Evolutionary conservation across 2,113 vertebrate species (phyloP).

Genomic region (Genyomyrus donnyi): DNA sequence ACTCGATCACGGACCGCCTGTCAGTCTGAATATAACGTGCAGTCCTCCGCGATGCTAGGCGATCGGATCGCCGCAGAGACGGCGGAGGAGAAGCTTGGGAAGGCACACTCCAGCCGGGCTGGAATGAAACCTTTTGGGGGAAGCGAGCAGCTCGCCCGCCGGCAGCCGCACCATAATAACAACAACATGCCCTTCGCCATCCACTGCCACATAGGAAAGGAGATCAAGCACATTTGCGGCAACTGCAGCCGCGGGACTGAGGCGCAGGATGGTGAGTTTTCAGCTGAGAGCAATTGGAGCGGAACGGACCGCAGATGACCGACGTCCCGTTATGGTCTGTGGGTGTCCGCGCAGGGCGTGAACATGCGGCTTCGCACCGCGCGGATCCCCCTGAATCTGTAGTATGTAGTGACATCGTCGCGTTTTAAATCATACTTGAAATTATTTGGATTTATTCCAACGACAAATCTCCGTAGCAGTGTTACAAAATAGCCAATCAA

Average conservation of each 20-base stretch:
- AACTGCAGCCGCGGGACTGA: conserved; percentile 80
- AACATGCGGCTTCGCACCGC: not conserved
- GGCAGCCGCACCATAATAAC: conserved; percentile 54
- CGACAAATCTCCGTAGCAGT: not conserved
- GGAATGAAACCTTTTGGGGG: conserved; percentile 65
- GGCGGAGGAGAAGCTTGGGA: conserved; percentile 59
- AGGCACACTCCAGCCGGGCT: conserved; percentile 70
- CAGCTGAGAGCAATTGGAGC: not conserved
- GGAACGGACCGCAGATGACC: not conserved
- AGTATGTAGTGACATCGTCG: not conserved
- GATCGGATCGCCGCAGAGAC: conserved; percentile 46
- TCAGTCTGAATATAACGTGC: conserved; percentile 56
- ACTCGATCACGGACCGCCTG: conserved; percentile 50
- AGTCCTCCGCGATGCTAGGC: conserved; percentile 46
- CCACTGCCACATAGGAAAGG: conserved; percentile 77
- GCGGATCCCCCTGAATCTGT: not conserved
- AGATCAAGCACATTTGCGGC: conserved; percentile 86
- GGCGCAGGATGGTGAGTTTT: conserved; percentile 69
- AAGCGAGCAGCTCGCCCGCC: conserved; percentile 52
- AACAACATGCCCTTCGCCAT: conserved; percentile 70
- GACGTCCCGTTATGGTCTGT: not conserved
- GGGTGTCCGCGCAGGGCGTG: not conserved
- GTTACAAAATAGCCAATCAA: not conserved
- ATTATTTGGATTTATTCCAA: not conserved
- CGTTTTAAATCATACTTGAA: not conserved